Evolutionary conservation across 2,888 invertebrate genomes (phyloP).

Genomic region (Lycia hirtaria): DNA sequence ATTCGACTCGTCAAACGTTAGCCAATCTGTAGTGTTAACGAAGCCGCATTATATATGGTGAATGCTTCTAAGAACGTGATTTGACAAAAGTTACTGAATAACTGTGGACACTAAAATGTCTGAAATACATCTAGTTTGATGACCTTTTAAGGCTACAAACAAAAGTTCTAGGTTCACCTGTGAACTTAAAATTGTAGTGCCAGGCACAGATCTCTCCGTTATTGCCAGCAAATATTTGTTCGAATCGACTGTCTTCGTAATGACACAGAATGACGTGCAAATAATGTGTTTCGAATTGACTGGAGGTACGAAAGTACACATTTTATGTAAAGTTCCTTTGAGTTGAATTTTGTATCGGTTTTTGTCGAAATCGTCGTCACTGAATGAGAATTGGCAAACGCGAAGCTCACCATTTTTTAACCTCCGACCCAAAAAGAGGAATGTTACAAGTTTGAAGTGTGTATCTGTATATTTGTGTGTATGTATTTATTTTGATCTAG

Average conservation of each 20-base stretch:
- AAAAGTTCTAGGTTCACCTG: slow-evolving; percentile 29
- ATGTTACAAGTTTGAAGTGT: too few relatives aligned
- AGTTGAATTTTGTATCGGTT: not conserved
- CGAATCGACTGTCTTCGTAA: slow-evolving; percentile 30
- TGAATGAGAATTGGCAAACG: too few relatives aligned
- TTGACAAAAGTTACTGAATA: not conserved
- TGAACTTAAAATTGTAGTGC: slow-evolving; percentile 25
- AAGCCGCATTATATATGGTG: not conserved
- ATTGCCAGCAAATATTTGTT: slow-evolving; percentile 36
- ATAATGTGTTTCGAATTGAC: slow-evolving; percentile 30
- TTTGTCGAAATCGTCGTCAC: too few relatives aligned
- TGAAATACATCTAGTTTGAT: slow-evolving; percentile 9
- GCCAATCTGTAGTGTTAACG: not conserved
- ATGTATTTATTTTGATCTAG: too few relatives aligned
- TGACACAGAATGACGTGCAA: slow-evolving; percentile 35
- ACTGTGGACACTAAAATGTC: not conserved
- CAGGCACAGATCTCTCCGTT: slow-evolving; percentile 48
- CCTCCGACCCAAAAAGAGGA: too few relatives aligned
- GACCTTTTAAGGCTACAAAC: slow-evolving; percentile 20
- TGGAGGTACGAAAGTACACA: slow-evolving; percentile 1
- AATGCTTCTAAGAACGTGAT: not conserved
- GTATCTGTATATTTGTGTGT: too few relatives aligned
- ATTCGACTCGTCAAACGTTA: not conserved
- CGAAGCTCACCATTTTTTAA: too few relatives aligned
- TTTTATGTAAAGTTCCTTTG: not conserved